These are phyloP conservation scores for Chaenodraco wilsoni DNA, from an alignment of 2,797 vertebrate species.

Conservation along the genomic window DNA sequence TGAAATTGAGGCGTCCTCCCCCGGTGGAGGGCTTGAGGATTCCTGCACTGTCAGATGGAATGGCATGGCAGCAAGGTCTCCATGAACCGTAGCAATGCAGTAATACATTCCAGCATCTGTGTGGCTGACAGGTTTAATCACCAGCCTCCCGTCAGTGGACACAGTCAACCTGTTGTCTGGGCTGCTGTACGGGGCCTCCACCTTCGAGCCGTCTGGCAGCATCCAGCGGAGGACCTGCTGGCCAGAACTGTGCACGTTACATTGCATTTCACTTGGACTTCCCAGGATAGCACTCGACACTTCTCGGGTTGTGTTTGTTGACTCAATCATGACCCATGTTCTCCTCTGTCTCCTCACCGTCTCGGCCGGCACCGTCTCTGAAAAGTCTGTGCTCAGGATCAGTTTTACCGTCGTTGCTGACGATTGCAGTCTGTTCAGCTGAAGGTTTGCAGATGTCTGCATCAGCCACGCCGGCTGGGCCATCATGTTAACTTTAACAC, in stretches of 20 bases:
- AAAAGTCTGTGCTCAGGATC: constrained; percentile 75
- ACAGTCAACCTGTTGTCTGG: constrained; percentile 80
- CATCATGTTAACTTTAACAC: constrained; percentile 84
- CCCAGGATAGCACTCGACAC: constrained; percentile 80
- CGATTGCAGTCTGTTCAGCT: constrained; percentile 88
- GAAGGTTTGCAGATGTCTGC: constrained; percentile 86
- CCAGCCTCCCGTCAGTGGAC: constrained; percentile 81
- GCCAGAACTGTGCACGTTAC: constrained; percentile 86
- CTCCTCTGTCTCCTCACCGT: constrained; percentile 63
- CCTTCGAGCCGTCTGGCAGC: constrained; percentile 86
- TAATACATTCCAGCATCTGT: constrained; percentile 88
- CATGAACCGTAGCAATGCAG: constrained; percentile 84
- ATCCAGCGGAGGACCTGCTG: constrained; percentile 83
- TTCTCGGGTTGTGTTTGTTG: constrained; percentile 66
- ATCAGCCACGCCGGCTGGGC: constrained; percentile 88
- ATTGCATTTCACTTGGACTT: constrained; percentile 79
- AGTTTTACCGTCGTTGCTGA: constrained; percentile 85
- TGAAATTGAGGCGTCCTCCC: constrained; percentile 54
- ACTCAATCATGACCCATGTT: constrained; percentile 90
- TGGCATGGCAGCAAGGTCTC: constrained; percentile 76
- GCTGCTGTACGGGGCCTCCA: constrained; percentile 78
- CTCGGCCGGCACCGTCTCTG: constrained; percentile 75
- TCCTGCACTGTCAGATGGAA: constrained; percentile 87
- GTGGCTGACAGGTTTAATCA: constrained; percentile 77
- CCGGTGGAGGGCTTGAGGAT: constrained; percentile 71